phyloP scores from a whole-genome alignment of 2,888 invertebrate species.

The Zele albiditarsus region DNA sequence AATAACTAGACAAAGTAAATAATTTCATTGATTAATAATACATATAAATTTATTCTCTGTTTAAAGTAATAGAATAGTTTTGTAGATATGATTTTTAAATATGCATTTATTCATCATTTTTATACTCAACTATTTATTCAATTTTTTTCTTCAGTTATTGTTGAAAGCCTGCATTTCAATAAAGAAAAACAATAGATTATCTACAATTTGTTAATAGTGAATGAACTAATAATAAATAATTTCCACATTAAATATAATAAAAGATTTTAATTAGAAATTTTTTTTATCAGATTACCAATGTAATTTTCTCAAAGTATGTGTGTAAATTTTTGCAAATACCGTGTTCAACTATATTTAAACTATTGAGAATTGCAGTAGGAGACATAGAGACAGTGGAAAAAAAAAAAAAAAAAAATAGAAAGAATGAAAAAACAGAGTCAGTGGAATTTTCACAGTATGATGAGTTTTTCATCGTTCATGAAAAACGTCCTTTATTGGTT shows the following conservation, averaged over 20 bases:
- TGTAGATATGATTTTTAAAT: no score
- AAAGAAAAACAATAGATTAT: no score
- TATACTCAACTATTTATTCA: no score
- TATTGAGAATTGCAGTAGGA: not conserved
- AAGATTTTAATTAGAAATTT: not conserved
- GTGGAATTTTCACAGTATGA: not conserved
- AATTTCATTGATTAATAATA: no score
- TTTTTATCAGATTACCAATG: not conserved
- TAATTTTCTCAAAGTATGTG: not conserved
- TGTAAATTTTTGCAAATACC: not conserved
- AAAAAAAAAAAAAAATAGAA: not conserved
- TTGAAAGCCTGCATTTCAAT: no score
- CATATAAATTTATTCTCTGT: no score
- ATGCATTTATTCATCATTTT: no score
- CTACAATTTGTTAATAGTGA: no score
- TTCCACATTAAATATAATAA: not conserved
- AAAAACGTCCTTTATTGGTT: conserved; percentile 49
- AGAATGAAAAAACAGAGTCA: not conserved
- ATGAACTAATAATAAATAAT: no score
- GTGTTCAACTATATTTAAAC: not conserved
- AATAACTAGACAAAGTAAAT: no score
- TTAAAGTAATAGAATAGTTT: no score
- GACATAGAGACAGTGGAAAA: not conserved
- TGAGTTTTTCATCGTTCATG: conserved; percentile 18
- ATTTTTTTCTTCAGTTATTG: no score